Base-by-base conservation (phyloP, 2,113 vertebrate genomes). In the Micronycteris hirsuta region DNA sequence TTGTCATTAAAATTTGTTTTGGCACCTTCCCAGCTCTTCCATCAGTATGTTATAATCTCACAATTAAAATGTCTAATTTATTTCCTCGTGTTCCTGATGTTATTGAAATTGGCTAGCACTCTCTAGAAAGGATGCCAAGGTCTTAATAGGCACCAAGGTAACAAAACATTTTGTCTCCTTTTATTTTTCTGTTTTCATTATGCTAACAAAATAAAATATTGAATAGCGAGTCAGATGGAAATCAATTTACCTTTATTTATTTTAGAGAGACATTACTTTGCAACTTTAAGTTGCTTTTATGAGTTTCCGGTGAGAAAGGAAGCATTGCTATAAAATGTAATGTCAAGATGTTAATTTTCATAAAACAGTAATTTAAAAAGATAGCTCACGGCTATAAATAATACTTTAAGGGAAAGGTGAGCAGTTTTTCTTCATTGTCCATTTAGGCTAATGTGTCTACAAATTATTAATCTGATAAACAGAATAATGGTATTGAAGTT, bases 31-130 rank as follows among this genome's bases (percentile, higher is more conserved):
- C 93, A 96, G 73, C 20, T 47, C 80, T 94, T 61, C 41, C 95
- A 86, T 95, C 38, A 9, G 88, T 56, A 14, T 78, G 84, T 94
- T 98, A 97, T 77, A 89, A 96, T 97, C 88, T 98, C 92, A 97
- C 89, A 97, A 97, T 98, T 98, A 97, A 98, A 98, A 97, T 82
- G 67, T 89, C 80, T 97, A 90, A 96, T 96, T 98, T 97, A 94
- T 97, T 97, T 97, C 91, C 78, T 96, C 94, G 0, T 96, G 65
- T 87, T 94, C 58, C 63, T 0, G 0, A 26, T 93, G 49, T 89
- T 97, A 81, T 47, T 98, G 92, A 96, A 97, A 95, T 87, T 97
- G 91, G 45, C 81, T 2, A 1, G 4, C 63, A 0, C 33, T 80
- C 56, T 65, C 49, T 63, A 65, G 89, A 86, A 96, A 74, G 78